A percentile compares a stretch with the other conserved stretches of the same genome.
These are phyloP conservation scores for Chlamydotis undulata DNA, from an alignment of 2,113 vertebrate genomes.

Conservation along the genomic window DNA sequence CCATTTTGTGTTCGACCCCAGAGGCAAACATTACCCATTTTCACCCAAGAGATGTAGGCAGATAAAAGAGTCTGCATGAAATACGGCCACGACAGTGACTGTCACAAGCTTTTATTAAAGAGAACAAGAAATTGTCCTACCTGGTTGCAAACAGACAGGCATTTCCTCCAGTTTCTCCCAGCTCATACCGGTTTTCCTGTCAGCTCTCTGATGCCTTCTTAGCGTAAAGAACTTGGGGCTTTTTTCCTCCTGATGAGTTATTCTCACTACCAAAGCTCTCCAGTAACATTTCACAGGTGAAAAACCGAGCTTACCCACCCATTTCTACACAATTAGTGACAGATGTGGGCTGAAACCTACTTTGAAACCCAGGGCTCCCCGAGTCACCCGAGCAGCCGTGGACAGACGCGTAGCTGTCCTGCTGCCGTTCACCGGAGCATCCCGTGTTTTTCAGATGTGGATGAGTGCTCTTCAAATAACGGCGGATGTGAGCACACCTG, in stretches of 20 bases:
- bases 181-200: neutral
- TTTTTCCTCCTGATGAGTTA: neutral
- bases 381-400: neutral
- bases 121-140: neutral
- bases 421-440: neutral
- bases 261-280: neutral
- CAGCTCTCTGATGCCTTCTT: neutral
- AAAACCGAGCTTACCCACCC: neutral
- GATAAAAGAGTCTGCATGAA: neutral
- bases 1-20: neutral
- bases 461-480: conserved; percentile 83
- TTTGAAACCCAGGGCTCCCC: neutral
- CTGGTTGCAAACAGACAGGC: rapidly evolving
- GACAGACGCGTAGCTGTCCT: rapidly evolving
- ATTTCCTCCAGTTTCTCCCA: neutral
- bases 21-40: neutral
- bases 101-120: neutral
- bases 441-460: conserved; percentile 78
- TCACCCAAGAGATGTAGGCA: neutral
- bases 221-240: neutral
- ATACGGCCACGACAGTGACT: neutral
- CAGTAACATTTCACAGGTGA: neutral
- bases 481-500: conserved; percentile 87
- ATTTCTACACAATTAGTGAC: neutral
- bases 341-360: neutral